A percentile compares a stretch with the other conserved stretches of the same genome.
Conservation (phyloP, 2,797 vertebrate genomes). For the Setipinna tenuifilis region DNA sequence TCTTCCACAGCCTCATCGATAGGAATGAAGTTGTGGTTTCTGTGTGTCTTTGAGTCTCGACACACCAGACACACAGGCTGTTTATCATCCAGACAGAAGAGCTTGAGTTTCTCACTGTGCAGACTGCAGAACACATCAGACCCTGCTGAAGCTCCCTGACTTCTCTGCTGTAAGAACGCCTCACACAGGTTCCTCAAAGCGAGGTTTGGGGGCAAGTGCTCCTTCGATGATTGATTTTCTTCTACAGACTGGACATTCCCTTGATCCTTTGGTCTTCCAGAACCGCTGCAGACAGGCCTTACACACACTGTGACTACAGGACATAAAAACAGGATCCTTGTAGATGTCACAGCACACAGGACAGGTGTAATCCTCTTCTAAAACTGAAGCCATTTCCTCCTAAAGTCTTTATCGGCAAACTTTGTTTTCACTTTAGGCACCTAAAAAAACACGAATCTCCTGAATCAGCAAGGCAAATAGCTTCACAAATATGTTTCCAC, state of each 20-base stretch:
- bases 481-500: too few relatives aligned
- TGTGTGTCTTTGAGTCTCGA: neutral
- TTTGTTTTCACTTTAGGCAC: too few relatives aligned
- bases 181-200: neutral
- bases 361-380: neutral
- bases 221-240: neutral
- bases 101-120: slow-evolving; percentile 1
- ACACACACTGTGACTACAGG: too few relatives aligned
- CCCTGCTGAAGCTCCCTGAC: neutral
- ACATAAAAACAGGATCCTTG: too few relatives aligned
- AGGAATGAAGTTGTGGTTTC: neutral
- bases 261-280: too few relatives aligned
- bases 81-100: slow-evolving; percentile 11
- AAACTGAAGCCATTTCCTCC: too few relatives aligned
- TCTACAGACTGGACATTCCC: neutral
- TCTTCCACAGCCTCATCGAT: neutral
- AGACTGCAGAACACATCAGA: neutral
- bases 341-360: too few relatives aligned
- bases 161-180: neutral
- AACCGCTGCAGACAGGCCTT: too few relatives aligned
- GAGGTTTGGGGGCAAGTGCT: neutral
- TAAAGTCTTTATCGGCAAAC: too few relatives aligned
- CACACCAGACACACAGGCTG: neutral
- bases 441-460: too few relatives aligned
- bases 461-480: too few relatives aligned